These are phyloP conservation scores for Pegoplata infirma DNA, from an alignment of 2,888 invertebrate genomes.

Conservation along the genomic window DNA sequence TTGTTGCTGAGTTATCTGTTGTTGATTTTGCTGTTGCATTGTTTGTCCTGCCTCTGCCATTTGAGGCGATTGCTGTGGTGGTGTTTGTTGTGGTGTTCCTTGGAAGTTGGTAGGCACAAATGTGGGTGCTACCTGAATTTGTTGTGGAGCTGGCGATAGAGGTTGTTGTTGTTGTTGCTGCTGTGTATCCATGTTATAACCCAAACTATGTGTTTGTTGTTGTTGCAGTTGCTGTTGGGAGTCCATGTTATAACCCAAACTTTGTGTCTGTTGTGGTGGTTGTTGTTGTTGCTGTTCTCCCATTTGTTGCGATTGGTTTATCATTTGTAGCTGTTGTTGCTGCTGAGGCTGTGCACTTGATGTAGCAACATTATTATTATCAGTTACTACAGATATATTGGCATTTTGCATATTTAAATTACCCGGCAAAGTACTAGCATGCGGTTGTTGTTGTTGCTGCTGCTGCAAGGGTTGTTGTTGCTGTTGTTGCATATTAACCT, in stretches of 20 bases:
- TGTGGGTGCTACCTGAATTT: conserved; percentile 51
- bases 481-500: conserved; percentile 74
- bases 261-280: conserved; percentile 61
- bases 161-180: conserved; percentile 61
- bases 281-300: conserved; percentile 26
- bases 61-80: conserved; percentile 55
- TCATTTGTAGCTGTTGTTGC: conserved; percentile 49
- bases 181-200: conserved; percentile 44
- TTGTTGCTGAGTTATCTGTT: conserved; percentile 38
- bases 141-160: conserved; percentile 69
- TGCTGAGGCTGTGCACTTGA: conserved; percentile 19
- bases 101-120: conserved; percentile 50
- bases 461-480: conserved; percentile 64
- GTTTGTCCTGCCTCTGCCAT: conserved; percentile 38
- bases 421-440: conserved; percentile 70
- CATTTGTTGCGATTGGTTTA: conserved; percentile 9
- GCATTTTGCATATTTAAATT: conserved; percentile 71
- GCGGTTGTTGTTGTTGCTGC: conserved; percentile 73
- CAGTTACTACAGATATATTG: conserved; percentile 66
- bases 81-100: conserved; percentile 56
- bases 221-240: conserved; percentile 58
- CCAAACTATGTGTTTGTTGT: conserved; percentile 49
- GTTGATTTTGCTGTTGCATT: conserved; percentile 53
- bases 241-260: conserved; percentile 49
- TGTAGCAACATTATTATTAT: conserved; percentile 63